Evolutionary conservation across 1,140 invertebrate genomes (phyloP).

Genomic region (Oncopeltus fasciatus): DNA sequence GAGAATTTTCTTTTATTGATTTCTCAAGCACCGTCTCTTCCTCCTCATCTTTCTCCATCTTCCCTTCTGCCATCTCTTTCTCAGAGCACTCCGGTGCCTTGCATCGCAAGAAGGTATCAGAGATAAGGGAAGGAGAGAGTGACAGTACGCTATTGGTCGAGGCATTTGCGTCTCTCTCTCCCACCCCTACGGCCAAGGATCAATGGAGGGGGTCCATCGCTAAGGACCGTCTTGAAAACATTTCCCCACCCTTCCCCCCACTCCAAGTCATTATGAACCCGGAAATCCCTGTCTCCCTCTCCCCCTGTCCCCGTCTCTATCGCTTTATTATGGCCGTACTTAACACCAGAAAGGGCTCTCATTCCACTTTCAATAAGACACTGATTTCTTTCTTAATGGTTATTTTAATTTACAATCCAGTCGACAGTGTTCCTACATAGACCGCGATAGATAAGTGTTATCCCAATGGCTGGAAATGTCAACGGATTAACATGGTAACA

Average conservation of each 20-base stretch:
- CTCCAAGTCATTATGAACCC: background rate
- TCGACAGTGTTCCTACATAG: no score
- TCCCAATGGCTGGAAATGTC: no score
- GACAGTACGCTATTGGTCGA: no score
- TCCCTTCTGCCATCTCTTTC: background rate
- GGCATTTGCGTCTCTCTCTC: background rate
- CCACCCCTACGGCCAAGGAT: background rate
- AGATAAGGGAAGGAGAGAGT: background rate
- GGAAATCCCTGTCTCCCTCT: background rate
- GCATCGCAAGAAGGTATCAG: background rate
- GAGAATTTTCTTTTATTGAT: background rate
- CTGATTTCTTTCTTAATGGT: no score
- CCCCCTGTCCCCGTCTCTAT: background rate
- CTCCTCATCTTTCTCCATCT: background rate
- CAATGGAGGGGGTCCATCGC: background rate
- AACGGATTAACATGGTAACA: no score
- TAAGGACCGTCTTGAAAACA: background rate
- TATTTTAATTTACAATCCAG: no score
- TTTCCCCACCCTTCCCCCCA: background rate
- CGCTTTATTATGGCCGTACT: no score
- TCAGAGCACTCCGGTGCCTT: no score
- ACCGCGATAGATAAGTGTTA: no score
- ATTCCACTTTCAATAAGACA: no score
- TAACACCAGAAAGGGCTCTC: no score
- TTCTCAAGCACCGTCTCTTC: background rate